Evolutionary conservation across 2,888 invertebrate species (phyloP), one percentile per base, ranked within the genome.

Genomic region (Drosophila testacea): DNA sequence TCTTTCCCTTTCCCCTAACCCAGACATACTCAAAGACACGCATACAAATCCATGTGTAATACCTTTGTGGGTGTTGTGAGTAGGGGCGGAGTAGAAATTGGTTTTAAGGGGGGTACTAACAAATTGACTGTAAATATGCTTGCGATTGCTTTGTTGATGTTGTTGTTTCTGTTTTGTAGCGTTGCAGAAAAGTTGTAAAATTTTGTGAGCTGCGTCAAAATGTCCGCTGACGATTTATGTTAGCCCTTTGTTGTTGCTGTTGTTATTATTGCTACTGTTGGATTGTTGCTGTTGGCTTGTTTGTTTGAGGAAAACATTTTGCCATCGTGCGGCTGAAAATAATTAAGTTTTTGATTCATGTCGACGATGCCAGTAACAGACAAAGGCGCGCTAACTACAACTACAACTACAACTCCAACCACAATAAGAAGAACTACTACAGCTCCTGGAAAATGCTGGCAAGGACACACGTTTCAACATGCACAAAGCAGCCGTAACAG

Each of bases 51-150:
- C 66, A 51, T 50, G 54, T 55, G 47, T 65, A 77, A 79, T 75
- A 46, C 69, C 61, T 68, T 56, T 16, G 65, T 51, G 62, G 34
- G 47, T 16, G 44, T 3, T 22, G 27, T 39, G 38, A 32, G 32
- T 7, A 7, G 6, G 6, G 7, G 0, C 6, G 32, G 32, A 7
- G 32, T 4, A 30, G 30, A 32, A 9, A 2, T 6, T 6, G 32
- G 32, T 30, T 6, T 7, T 22, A 22, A 22, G 32, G 13, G 47
- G 36, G 6, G 34, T 47, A 34, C 48, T 61, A 76, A 71, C 84
- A 85, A 85, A 85, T 85, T 86, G 84, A 88, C 79, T 88, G 84
- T 86, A 85, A 85, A 85, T 85, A 88, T 79, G 81, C 70, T 86
- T 65, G 72, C 74, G 76, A 78, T 78, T 69, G 79, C 68, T 77